A percentile compares a stretch with the other conserved stretches of the same genome.
Conservation (phyloP, 2,113 vertebrate genomes). For the Numida meleagris region DNA sequence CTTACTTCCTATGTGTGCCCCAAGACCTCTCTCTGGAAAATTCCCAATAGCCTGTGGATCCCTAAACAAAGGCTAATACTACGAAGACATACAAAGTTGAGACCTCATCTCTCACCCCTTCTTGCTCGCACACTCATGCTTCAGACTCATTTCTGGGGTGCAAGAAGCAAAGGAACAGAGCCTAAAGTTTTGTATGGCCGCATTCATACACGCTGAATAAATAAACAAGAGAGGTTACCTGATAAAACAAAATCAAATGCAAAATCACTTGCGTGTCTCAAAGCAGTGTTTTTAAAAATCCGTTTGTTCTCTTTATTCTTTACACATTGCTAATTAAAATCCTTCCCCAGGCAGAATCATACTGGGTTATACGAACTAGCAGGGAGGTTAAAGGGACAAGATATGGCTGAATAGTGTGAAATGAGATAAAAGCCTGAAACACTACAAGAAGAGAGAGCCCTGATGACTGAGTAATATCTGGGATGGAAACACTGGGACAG, state of each 20-base stretch:
- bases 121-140: neutral
- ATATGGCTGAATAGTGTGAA: neutral
- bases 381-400: conserved; percentile 64
- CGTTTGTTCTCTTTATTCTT: conserved; percentile 46
- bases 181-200: neutral
- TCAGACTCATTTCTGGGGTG: rapidly evolving
- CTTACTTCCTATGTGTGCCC: neutral
- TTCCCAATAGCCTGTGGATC: neutral
- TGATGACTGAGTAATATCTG: conserved; percentile 49
- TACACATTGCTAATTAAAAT: conserved; percentile 75
- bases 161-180: neutral
- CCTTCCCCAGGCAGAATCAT: conserved; percentile 75
- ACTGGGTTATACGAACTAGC: conserved; percentile 56
- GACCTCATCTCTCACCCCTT: neutral
- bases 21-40: neutral
- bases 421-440: conserved; percentile 55
- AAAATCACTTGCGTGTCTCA: neutral
- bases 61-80: neutral
- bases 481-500: conserved; percentile 26
- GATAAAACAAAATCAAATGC: conserved; percentile 20
- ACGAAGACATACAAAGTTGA: neutral
- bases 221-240: neutral
- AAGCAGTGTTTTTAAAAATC: conserved; percentile 41
- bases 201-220: neutral
- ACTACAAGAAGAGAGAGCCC: neutral